Base-by-base conservation (phyloP, 2,797 vertebrate genomes). In the Loriculus beryllinus region DNA sequence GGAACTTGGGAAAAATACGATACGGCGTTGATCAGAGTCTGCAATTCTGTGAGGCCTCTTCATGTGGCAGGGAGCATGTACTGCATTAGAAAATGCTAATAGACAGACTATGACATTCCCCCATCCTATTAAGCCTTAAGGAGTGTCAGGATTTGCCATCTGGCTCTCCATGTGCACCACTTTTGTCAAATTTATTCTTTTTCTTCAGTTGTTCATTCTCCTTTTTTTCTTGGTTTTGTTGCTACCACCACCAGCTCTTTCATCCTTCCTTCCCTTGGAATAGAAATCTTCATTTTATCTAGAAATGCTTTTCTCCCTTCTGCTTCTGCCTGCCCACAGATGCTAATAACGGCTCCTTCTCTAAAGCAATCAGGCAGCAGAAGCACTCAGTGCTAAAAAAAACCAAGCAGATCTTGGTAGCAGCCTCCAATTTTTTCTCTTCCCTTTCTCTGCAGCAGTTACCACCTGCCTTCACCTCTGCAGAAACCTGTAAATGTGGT, bases 321-420 rank as follows among this genome's bases (percentile, higher is more conserved):
- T 94, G 65, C 52, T 94, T 80, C 72, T 92, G 60, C 83, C 82
- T 93, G 82, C 86, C 85, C 91, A 95, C 86, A 74, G 84, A 87
- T 93, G 79, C 70, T 97, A 96, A 96, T 93, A 95, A 77, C 94
- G 90, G 57, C 84, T 96, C 68, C 86, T 89, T 56, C 88, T 96
- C 89, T 95, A 23, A 81, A 96, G 92, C 62, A 95, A 96, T 96
- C 92, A 95, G 72, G 74, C 79, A 95, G 76, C 84, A 96, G 92
- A 92, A 92, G 70, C 77, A 92, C 71, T 91, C 76, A 94, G 47
- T 3, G 3, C 82, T 60, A 68, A 82, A 86, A 92, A 81, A 0
- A 20, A 40, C 13, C 31, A 75, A 77, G 42, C 14, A 85, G 39
- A 40, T 71, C 79, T 64, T 60, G n/a, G 65, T 82, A 69, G 51